These are phyloP conservation scores for Oikopleura dioica DNA, from an alignment of 23 tunicate species.

Conservation along the genomic window DNA sequence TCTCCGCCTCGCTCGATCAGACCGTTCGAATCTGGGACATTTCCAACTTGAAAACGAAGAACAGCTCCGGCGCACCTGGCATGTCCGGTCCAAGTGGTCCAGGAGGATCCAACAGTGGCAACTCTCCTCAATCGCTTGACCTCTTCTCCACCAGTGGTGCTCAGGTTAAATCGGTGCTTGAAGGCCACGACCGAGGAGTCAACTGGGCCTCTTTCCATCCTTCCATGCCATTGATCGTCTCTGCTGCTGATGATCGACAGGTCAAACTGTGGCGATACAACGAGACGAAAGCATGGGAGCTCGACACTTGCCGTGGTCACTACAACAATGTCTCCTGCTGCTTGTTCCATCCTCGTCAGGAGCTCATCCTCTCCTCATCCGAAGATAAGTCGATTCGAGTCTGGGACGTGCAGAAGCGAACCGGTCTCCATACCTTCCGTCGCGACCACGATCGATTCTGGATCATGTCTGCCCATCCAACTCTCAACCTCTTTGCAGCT, in stretches of 20 bases:
- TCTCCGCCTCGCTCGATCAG: slow-evolving; percentile 94
- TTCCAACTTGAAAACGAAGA: slow-evolving; percentile 17
- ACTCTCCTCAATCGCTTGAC: not conserved
- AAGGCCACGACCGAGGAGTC: slow-evolving; percentile 97
- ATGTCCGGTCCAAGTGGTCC: not conserved
- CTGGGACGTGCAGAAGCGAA: slow-evolving; percentile 89
- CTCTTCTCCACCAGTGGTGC: not conserved
- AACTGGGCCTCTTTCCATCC: slow-evolving; percentile 99
- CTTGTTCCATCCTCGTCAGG: slow-evolving; percentile 73
- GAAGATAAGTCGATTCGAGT: slow-evolving; percentile 92
- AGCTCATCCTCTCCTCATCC: slow-evolving; percentile 52
- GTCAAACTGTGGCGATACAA: slow-evolving; percentile 91
- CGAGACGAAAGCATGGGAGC: slow-evolving; percentile 96
- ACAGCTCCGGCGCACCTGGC: too few relatives aligned
- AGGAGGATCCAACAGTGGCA: not conserved
- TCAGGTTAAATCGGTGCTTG: not conserved
- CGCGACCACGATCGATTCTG: slow-evolving; percentile 90
- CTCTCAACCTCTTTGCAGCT: slow-evolving; percentile 82
- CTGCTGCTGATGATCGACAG: slow-evolving; percentile 84
- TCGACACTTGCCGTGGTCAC: slow-evolving; percentile 90
- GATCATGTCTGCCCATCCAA: slow-evolving; percentile 80
- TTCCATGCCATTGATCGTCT: slow-evolving; percentile 62
- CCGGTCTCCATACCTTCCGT: slow-evolving; percentile 63
- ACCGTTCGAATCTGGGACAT: slow-evolving; percentile 98
- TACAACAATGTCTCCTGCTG: slow-evolving; percentile 88